Evolutionary conservation across 2,888 invertebrate genomes (phyloP), one percentile per base, ranked within the genome.

Genomic region (Papilio protenor): DNA sequence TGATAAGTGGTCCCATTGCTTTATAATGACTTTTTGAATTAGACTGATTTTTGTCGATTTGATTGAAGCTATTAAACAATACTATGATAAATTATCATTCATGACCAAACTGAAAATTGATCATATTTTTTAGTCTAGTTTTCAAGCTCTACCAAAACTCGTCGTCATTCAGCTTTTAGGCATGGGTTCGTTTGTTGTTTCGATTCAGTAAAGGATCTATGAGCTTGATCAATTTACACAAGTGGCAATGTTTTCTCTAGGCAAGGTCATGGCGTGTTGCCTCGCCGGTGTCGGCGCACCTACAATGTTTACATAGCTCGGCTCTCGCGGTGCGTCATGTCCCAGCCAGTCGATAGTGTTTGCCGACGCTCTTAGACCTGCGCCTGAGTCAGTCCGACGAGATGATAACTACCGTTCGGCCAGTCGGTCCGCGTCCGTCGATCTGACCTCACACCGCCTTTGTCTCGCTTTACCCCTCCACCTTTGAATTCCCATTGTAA

Each of bases 321-420:
- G 84, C 86, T 87, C 85, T 86, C 81, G 81, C 84, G 86, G 90
- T 93, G 92, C 88, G 93, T 93, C 92, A 92, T 84, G 79, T 84
- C 85, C 83, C 85, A 81, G 84, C 88, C 86, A 86, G 84, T 86
- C 85, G 87, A 88, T 88, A 89, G 85, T 92, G 90, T 92, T 92
- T 91, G 91, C 90, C 88, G 85, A 88, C 87, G 86, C 87, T 88
- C 86, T 90, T 87, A 88, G 90, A 89, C 87, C 88, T 89, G 89
- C 86, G 90, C 83, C 84, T 94, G 94, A 93, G 88, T 94, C 93
- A 93, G 84, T 84, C 81, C 78, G 83, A 86, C 82, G 80, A 92
- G 91, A 91, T 91, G 89, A 84, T 88, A 85, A 84, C 87, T 85
- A 84, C 82, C 83, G 85, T 87, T 89, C 88, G 87, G 86, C 87